Base-by-base conservation (phyloP, 1,140 invertebrate genomes). In the Euglossa dilemma region DNA sequence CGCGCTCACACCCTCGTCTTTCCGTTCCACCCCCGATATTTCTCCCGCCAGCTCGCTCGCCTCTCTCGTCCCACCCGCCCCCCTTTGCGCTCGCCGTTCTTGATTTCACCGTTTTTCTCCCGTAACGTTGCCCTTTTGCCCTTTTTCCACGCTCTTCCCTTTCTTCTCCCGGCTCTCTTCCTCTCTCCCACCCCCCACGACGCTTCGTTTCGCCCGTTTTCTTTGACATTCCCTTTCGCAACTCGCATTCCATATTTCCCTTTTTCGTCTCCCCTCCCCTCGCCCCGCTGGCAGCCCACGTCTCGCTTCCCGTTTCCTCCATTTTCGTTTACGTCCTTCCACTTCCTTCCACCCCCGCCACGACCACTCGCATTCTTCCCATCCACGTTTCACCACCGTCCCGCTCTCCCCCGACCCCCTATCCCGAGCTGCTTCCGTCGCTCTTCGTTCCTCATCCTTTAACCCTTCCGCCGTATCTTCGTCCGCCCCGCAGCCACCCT, bases 21-120 rank as follows among this genome's bases (percentile, higher is more conserved):
- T 85, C 83, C 85, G 80, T 87, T 83, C 78, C 74, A 66, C 84
- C 78, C 54, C 81, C 73, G 84, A 87, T 85, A 86, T 78, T 90
- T 75, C 83, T 74, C 86, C 66, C 76, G 66, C 50, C 71, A 67
- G 71, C 75, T 61, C 56, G 69, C 61, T 45, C 63, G 36, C 36
- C 73, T 45, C 45, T 70, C 45, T 61, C 66, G 20, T 28, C 52
- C 66, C 45, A 16, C 36, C n/a, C n/a, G n/a, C n/a, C n/a, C n/a
- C n/a, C 11, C 47, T 28, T 45, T 76, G 28, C 25, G 18, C 47
- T 16, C 43, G n/a, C 61, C 43, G n/a, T 66, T 69, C 56, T n/a
- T 67, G 43, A n/a, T 64, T 57, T 57, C 52, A 18, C 23, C 61
- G 50, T 75, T 74, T 66, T 47, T 67, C 54, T n/a, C 69, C 25